Evolutionary conservation across 2,797 vertebrate genomes (phyloP).

Genomic region (Anas bahamensis): DNA sequence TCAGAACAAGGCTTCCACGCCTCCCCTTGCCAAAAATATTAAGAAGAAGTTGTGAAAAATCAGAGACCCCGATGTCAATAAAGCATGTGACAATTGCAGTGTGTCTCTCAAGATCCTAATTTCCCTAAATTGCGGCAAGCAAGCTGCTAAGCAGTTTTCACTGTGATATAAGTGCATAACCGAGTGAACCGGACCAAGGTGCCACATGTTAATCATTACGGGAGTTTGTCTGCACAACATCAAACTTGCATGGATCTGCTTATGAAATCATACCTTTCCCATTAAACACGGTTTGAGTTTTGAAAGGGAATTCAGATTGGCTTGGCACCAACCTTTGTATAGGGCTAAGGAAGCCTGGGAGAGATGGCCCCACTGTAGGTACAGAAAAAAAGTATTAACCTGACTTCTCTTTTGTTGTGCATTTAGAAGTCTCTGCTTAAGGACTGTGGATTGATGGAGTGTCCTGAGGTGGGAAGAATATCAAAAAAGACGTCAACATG

Average conservation of each 20-base stretch:
- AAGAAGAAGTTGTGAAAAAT: neutral
- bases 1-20: neutral
- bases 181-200: conserved; percentile 1
- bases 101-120: neutral
- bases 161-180: neutral
- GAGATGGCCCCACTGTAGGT: neutral
- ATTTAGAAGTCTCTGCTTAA: neutral
- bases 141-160: neutral
- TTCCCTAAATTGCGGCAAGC: neutral
- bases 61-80: neutral
- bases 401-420: neutral
- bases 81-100: neutral
- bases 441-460: conserved; percentile 6
- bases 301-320: conserved; percentile 32
- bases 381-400: neutral
- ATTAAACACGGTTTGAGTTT: conserved; percentile 56
- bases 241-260: conserved; percentile 48
- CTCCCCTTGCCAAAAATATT: neutral
- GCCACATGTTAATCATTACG: conserved; percentile 61
- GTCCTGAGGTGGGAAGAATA: conserved; percentile 19
- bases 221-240: conserved; percentile 50
- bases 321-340: neutral
- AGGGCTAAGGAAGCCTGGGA: neutral
- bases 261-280: conserved; percentile 66
- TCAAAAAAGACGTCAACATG: conserved; percentile 40